These are phyloP conservation scores for Muscidifurax raptorellus DNA, from an alignment of 1,140 invertebrate species.

Conservation along the genomic window DNA sequence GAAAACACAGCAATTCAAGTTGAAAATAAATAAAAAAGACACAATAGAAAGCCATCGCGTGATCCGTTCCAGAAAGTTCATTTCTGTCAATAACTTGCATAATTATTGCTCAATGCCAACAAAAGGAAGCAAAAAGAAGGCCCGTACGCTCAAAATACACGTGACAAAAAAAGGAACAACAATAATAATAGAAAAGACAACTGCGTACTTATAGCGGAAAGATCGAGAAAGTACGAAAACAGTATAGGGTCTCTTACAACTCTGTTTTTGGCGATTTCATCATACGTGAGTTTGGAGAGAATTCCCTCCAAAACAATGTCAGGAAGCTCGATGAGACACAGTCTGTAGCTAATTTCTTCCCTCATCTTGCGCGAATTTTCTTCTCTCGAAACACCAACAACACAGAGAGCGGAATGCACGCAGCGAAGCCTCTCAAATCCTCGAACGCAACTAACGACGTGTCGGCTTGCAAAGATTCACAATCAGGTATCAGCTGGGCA, in stretches of 20 bases:
- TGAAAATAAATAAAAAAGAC: no score
- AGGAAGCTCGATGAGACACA: constrained; percentile 78
- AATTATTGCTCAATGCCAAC: neutral
- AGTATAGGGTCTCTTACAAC: constrained; percentile 78
- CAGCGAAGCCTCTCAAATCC: no score
- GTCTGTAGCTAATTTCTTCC: constrained; percentile 18
- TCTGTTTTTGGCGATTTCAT: constrained; percentile 88
- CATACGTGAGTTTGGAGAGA: constrained; percentile 85
- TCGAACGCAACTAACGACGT: neutral
- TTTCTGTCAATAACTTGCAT: neutral
- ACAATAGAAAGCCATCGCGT: no score
- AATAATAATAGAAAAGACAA: no score
- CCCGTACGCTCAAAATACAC: neutral
- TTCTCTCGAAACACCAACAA: neutral
- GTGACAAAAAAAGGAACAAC: no score
- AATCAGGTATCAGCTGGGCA: neutral
- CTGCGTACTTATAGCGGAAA: neutral
- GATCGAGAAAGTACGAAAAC: neutral
- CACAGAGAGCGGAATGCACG: neutral
- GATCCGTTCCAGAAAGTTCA: no score
- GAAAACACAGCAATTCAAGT: no score
- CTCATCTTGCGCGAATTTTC: constrained; percentile 11
- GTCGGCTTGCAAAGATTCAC: neutral
- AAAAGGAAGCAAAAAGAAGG: neutral
- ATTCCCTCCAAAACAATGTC: constrained; percentile 88